Evolutionary conservation across 2,113 vertebrate species (phyloP).

Genomic region (Todiramphus saurophagus): DNA sequence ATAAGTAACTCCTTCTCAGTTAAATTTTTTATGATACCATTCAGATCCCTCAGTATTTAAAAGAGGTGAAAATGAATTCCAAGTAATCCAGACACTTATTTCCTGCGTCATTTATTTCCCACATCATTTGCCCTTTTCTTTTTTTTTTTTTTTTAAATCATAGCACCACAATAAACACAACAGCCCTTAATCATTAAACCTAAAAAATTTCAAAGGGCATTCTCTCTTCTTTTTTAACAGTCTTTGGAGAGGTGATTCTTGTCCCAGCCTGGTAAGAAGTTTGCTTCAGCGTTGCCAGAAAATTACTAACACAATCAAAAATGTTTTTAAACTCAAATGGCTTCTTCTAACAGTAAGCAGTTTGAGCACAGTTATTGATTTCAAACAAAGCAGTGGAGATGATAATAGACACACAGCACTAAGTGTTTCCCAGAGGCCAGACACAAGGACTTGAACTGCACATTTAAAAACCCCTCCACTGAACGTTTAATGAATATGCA

Average conservation of each 20-base stretch:
- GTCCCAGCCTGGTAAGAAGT: not conserved
- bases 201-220: not conserved
- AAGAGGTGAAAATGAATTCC: not conserved
- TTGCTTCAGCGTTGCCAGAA: constrained; percentile 27
- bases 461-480: not conserved
- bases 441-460: not conserved
- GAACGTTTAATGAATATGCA: not conserved
- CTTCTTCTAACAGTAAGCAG: constrained; percentile 38
- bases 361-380: not conserved
- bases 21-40: not conserved
- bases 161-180: not conserved
- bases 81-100: not conserved
- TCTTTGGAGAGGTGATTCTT: not conserved
- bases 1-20: not conserved
- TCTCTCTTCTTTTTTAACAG: not conserved
- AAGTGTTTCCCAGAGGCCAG: not conserved
- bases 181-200: not conserved
- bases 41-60: not conserved
- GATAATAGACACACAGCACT: not conserved
- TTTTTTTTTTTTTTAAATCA: not conserved
- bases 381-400: not conserved
- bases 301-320: constrained; percentile 13
- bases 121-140: not conserved
- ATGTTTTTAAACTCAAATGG: constrained; percentile 26
- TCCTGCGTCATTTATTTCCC: not conserved